A percentile compares a stretch with the other conserved stretches of the same genome.
These are phyloP conservation scores for Threskiornis aethiopicus DNA, from an alignment of 2,797 vertebrate genomes.

Conservation along the genomic window DNA sequence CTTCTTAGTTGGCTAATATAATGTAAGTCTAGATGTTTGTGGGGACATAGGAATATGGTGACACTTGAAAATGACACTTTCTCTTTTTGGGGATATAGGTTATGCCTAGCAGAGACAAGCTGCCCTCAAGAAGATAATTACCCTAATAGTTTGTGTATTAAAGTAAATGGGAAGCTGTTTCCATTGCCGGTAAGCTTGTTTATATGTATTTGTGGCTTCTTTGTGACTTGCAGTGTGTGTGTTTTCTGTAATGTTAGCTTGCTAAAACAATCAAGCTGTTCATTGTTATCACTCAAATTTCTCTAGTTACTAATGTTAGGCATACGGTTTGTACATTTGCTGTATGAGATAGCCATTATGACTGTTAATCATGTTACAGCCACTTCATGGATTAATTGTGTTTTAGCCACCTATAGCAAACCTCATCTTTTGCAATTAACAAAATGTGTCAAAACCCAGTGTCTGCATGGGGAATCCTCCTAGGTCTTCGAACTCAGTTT, in stretches of 20 bases:
- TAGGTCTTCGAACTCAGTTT: neutral
- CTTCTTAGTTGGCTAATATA: neutral
- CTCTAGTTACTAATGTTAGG: neutral
- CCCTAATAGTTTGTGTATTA: slow-evolving; percentile 95
- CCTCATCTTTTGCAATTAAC: neutral
- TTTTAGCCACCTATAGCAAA: neutral
- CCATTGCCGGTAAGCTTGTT: slow-evolving; percentile 89
- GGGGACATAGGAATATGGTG: neutral
- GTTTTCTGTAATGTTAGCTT: neutral
- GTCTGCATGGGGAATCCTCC: neutral
- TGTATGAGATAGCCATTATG: neutral
- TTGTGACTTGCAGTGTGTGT: neutral
- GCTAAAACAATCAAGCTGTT: neutral
- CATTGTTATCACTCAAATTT: neutral
- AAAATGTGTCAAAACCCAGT: neutral
- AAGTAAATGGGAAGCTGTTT: slow-evolving; percentile 97
- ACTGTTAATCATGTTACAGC: neutral
- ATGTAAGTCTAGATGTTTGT: neutral
- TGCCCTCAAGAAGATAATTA: slow-evolving; percentile 98
- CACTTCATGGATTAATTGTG: neutral
- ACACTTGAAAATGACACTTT: neutral
- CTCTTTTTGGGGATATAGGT: slow-evolving; percentile 74
- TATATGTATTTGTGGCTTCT: neutral
- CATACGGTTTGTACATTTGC: neutral
- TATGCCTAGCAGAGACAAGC: slow-evolving; percentile 97